Percentiles rank a stretch among this genome's conserved stretches.
These are phyloP conservation scores for Drosophila ezoana DNA, from an alignment of 2,888 invertebrate species.

Conservation along the genomic window DNA sequence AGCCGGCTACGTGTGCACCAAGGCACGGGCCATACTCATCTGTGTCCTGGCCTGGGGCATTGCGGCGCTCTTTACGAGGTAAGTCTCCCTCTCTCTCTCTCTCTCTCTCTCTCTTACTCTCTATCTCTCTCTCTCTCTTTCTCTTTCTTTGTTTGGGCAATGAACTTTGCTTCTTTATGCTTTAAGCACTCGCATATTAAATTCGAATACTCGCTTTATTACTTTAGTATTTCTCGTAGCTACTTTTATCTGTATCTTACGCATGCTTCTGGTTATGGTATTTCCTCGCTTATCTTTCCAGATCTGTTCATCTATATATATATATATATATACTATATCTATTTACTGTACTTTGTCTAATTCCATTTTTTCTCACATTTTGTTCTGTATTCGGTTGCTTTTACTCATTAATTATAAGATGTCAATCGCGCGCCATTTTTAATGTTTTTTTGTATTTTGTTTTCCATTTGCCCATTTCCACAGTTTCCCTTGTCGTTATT, in stretches of 20 bases:
- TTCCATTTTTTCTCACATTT: slow-evolving; percentile 32
- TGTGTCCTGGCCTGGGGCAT: slow-evolving; percentile 93
- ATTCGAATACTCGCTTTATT: slow-evolving; percentile 41
- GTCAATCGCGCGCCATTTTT: slow-evolving; percentile 77
- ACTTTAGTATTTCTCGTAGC: slow-evolving; percentile 7
- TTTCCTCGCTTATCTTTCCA: neutral
- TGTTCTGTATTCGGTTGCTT: slow-evolving; percentile 51
- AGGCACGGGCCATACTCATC: slow-evolving; percentile 92
- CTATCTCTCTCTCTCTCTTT: neutral
- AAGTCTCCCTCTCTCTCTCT: slow-evolving; percentile 72
- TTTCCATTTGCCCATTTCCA: slow-evolving; percentile 33
- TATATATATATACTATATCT: slow-evolving; percentile 13
- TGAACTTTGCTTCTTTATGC: slow-evolving; percentile 29
- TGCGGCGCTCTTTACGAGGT: slow-evolving; percentile 95
- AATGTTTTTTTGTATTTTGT: slow-evolving; percentile 65
- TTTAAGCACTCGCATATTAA: slow-evolving; percentile 22
- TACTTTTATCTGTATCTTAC: slow-evolving; percentile 12
- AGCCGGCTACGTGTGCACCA: slow-evolving; percentile 95
- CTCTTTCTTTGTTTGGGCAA: slow-evolving; percentile 32
- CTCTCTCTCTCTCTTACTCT: neutral
- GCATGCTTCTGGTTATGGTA: slow-evolving; percentile 54
- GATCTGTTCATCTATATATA: slow-evolving; percentile 4
- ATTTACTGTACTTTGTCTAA: slow-evolving; percentile 8
- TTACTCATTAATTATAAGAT: slow-evolving; percentile 77
- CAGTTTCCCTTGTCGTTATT: slow-evolving; percentile 26